Base-by-base conservation (phyloP, 2,888 invertebrate species). In the Lypha dubia region DNA sequence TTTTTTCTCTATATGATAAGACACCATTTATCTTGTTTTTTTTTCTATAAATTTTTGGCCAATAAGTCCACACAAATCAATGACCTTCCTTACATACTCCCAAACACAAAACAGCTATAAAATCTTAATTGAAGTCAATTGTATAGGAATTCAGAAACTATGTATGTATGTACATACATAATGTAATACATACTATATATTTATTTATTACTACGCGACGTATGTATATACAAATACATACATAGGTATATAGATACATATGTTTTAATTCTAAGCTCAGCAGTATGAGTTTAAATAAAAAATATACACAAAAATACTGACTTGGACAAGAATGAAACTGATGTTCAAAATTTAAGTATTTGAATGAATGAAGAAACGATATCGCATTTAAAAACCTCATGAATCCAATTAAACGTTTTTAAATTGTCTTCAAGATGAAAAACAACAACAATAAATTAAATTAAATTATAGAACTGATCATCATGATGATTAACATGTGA, bases 51-150 rank as follows among this genome's bases (percentile, higher is more conserved):
- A 4, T 44, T n/a, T 44, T 38, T 38, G 1, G 5, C 3, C 5
- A 20, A 20, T 7, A 49, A 49, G 49, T 49, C 20, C 1, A 17
- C 11, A n/a, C 11, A 41, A 62, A 65, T 28, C 8, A 46, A 46
- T 38, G 17, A 38, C 28, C 7, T 46, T 11, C 1, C 20, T 20
- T 28, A 20, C 20, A 74, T 15, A 22, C 38, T 35, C 41, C 11
- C 62, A 51, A 17, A 75, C 3, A 79, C 3, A 11, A 68, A 70
- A 63, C 20, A 63, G 60, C 49, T 74, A 46, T 77, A 28, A 80
- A 68, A 74, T n/a, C 76, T 90, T 88, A 91, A 91, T 91, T 91
- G 88, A 90, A 88, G 85, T 88, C 89, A 89, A 91, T 91, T 91
- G 88, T 88, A 88, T 87, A 86, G 80, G 73, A 86, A 88, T 87